phyloP scores from a whole-genome alignment of 2,888 invertebrate genomes.

The Scelioninae gen. 2 region DNA sequence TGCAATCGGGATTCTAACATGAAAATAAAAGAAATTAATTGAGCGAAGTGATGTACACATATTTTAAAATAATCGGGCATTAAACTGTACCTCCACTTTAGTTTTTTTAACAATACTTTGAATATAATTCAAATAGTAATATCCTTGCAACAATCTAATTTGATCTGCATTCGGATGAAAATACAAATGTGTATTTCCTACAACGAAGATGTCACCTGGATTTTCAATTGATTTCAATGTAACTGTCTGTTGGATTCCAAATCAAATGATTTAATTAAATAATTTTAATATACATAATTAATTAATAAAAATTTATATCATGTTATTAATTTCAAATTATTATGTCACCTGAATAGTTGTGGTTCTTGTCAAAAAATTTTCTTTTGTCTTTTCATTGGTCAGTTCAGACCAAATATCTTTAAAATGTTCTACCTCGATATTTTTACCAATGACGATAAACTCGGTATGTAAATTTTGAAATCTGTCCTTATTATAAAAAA shows the following conservation, averaged over 20 bases:
- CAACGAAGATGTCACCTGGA: constrained; percentile 79
- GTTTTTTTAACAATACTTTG: constrained; percentile 77
- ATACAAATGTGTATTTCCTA: constrained; percentile 94
- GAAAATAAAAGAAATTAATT: neutral
- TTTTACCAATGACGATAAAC: constrained; percentile 79
- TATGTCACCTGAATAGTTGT: constrained; percentile 80
- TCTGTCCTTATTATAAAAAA: constrained; percentile 83
- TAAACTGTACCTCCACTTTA: constrained; percentile 70
- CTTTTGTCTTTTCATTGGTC: constrained; percentile 78
- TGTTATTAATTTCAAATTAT: neutral
- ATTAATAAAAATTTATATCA: constrained; percentile 1
- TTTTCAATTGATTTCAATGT: constrained; percentile 79
- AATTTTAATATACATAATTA: neutral
- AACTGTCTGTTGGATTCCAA: constrained; percentile 73
- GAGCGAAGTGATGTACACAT: no score
- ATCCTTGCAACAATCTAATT: constrained; percentile 90
- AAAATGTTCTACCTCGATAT: constrained; percentile 78
- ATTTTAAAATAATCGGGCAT: no score
- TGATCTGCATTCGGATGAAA: constrained; percentile 95
- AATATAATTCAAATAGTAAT: constrained; percentile 83
- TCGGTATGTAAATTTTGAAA: constrained; percentile 81
- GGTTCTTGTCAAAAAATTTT: constrained; percentile 80
- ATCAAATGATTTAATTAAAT: neutral
- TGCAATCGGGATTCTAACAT: constrained; percentile 73
- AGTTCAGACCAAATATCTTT: constrained; percentile 80